Evolutionary conservation across 1,140 invertebrate genomes (phyloP).

Genomic region (Bombyx mori): DNA sequence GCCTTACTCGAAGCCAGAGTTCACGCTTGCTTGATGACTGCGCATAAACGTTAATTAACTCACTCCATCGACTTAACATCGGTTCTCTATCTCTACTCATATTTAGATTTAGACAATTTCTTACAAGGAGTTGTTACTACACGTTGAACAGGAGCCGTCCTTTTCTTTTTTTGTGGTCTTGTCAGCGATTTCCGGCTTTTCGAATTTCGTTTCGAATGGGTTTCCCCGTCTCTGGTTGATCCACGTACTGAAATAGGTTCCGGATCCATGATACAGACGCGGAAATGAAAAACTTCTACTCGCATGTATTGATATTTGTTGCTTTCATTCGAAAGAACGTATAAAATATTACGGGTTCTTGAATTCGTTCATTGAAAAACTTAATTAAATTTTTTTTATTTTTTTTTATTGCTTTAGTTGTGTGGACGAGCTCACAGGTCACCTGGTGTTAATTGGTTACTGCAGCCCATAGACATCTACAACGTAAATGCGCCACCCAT

Average conservation of each 20-base stretch:
- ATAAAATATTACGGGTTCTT: too few relatives aligned
- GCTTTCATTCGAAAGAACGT: constrained; percentile 7
- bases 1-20: constrained; percentile 20
- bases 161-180: background rate
- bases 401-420: too few relatives aligned
- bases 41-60: constrained; percentile 54
- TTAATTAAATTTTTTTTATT: background rate
- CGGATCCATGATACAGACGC: constrained; percentile 38
- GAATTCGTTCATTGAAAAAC: background rate
- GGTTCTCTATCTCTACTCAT: constrained; percentile 7
- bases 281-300: constrained; percentile 53
- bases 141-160: too few relatives aligned
- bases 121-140: too few relatives aligned
- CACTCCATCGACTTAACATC: constrained; percentile 32
- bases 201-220: constrained; percentile 14
- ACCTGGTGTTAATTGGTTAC: too few relatives aligned
- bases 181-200: constrained; percentile 29
- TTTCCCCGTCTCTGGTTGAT: constrained; percentile 30
- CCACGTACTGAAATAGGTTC: constrained; percentile 39
- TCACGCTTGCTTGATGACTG: constrained; percentile 44
- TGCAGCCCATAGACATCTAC: too few relatives aligned
- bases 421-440: too few relatives aligned
- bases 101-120: too few relatives aligned
- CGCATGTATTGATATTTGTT: constrained; percentile 31
- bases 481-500: too few relatives aligned